A percentile compares a stretch with the other conserved stretches of the same genome.
These are phyloP conservation scores for Drosophila bocqueti DNA, from an alignment of 1,140 invertebrate genomes.

Conservation along the genomic window DNA sequence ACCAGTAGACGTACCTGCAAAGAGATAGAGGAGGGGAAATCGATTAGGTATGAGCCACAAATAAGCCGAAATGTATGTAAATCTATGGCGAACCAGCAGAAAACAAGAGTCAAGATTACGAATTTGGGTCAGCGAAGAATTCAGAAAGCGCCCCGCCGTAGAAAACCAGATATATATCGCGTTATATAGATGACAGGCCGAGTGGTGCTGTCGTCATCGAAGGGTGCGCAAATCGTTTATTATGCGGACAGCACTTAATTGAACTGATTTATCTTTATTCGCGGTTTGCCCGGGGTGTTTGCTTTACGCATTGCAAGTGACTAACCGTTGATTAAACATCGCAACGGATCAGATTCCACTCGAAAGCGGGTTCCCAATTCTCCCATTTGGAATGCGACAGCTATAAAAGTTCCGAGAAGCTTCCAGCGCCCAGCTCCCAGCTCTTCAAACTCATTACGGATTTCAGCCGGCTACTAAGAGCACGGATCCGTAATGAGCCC, in stretches of 20 bases:
- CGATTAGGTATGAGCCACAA: constrained; percentile 38
- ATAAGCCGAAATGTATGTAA: constrained; percentile 30
- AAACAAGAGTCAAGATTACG: constrained; percentile 66
- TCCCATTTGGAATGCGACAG: constrained; percentile 6
- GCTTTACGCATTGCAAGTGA: constrained; percentile 39
- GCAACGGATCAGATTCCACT: constrained; percentile 18
- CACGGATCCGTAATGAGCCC: constrained; percentile 22
- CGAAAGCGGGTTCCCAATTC: constrained; percentile 3
- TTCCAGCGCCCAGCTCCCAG: constrained; percentile 3
- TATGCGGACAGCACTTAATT: constrained; percentile 54
- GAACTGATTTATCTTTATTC: constrained; percentile 65
- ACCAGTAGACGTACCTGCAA: constrained; percentile 57
- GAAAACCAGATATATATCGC: constrained; percentile 45
- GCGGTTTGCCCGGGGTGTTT: constrained; percentile 35
- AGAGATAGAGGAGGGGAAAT: constrained; percentile 6
- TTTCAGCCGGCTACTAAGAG: constrained; percentile 22
- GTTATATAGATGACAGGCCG: constrained; percentile 21
- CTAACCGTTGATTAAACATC: constrained; percentile 53
- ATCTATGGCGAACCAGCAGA: constrained; percentile 55
- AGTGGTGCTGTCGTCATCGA: constrained; percentile 43
- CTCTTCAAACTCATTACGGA: constrained; percentile 23
- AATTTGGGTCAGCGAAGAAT: constrained; percentile 66
- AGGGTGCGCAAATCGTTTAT: constrained; percentile 54
- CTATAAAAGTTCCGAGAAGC: constrained; percentile 22
- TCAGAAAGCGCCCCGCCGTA: constrained; percentile 13